Conservation (phyloP, 64 coral and sea anemone species). For the Platygyra sinensis region DNA sequence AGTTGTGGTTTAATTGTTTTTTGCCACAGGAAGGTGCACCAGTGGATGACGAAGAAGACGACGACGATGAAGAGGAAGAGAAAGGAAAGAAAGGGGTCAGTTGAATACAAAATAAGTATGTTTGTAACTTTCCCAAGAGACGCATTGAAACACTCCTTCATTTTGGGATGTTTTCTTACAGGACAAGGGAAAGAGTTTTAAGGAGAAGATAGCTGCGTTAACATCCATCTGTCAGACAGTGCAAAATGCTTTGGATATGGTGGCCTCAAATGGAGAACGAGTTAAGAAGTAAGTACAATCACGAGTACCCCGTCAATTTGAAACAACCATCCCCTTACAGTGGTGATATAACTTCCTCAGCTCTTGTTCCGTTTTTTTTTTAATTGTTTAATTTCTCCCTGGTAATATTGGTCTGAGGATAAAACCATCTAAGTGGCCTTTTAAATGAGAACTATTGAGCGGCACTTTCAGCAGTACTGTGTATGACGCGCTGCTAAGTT, state of each 20-base stretch:
- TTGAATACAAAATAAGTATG: background rate
- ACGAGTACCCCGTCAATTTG: too few relatives aligned
- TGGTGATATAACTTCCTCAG: too few relatives aligned
- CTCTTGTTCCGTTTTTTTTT: too few relatives aligned
- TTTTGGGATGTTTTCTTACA: slow-evolving; percentile 20
- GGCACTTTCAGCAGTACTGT: too few relatives aligned
- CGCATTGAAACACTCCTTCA: background rate
- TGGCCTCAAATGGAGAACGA: slow-evolving; percentile 92
- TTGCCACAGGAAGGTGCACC: slow-evolving; percentile 81
- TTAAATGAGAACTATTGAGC: too few relatives aligned
- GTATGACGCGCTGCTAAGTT: too few relatives aligned
- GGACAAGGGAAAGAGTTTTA: slow-evolving; percentile 99
- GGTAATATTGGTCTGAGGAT: too few relatives aligned
- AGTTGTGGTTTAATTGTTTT: too few relatives aligned
- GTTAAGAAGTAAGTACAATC: slow-evolving; percentile 89
- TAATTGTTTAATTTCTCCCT: too few relatives aligned
- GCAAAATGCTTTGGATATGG: slow-evolving; percentile 96
- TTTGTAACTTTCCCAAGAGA: background rate
- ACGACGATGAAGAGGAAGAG: slow-evolving; percentile 87
- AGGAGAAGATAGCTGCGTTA: slow-evolving; percentile 92
- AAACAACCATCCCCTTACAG: too few relatives aligned
- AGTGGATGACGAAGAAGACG: slow-evolving; percentile 95
- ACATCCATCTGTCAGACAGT: slow-evolving; percentile 94
- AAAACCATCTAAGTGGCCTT: too few relatives aligned
- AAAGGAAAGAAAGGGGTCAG: slow-evolving; percentile 94